Percentiles rank a stretch among this genome's conserved stretches.
Conservation (phyloP, 2,113 vertebrate species). For the Oryzias curvinotus region DNA sequence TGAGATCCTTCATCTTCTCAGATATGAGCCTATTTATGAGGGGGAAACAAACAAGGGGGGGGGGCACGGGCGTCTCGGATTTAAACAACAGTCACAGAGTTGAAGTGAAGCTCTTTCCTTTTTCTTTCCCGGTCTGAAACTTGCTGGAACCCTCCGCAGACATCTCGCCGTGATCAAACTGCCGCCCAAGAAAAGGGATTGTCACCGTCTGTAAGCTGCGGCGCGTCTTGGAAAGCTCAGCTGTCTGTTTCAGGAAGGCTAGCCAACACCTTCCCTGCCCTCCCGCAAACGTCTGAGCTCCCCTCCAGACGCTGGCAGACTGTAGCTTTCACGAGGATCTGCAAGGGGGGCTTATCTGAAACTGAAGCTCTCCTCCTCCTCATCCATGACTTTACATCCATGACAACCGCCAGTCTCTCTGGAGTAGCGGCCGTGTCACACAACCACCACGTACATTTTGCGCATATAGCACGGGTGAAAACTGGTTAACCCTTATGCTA, state of each 20-base stretch:
- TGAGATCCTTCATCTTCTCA: no score
- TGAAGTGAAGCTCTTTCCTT: no score
- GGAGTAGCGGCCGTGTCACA: no score
- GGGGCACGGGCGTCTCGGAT: no score
- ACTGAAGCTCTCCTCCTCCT: constrained; percentile 77
- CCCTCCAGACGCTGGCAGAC: constrained; percentile 80
- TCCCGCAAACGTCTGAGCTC: constrained; percentile 19
- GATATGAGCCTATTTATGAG: no score
- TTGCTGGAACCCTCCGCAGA: background rate
- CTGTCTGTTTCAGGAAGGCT: constrained; percentile 17
- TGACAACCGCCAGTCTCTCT: constrained; percentile 79
- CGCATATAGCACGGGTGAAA: no score
- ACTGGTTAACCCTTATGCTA: no score
- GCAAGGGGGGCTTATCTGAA: constrained; percentile 71
- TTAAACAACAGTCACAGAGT: no score
- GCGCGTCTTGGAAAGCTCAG: constrained; percentile 29
- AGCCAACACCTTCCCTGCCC: constrained; percentile 1
- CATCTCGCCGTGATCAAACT: constrained; percentile 15
- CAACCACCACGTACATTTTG: no score
- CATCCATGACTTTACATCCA: constrained; percentile 81
- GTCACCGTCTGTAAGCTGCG: constrained; percentile 23
- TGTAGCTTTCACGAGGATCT: constrained; percentile 79
- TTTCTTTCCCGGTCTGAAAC: no score
- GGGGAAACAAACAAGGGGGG: no score
- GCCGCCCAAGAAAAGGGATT: constrained; percentile 12